phyloP scores from a whole-genome alignment of 2,113 vertebrate genomes.

The Dryoscopus gambensis region DNA sequence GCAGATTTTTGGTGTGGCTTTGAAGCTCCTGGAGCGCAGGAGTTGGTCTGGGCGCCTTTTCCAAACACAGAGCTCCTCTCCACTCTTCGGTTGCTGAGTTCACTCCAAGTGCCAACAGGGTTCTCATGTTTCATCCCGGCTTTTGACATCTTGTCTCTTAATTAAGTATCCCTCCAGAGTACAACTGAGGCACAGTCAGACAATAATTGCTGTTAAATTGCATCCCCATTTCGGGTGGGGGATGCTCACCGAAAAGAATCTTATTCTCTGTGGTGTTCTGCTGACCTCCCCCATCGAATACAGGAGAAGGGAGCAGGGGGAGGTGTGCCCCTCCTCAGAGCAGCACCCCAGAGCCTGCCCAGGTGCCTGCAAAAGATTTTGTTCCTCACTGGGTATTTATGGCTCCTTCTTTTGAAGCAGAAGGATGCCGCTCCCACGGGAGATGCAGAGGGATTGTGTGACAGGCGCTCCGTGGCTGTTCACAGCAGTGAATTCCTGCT shows the following conservation, averaged over 20 bases:
- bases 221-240: not conserved
- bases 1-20: not conserved
- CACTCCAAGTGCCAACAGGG: too few relatives aligned
- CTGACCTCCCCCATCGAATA: not conserved
- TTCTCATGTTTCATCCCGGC: too few relatives aligned
- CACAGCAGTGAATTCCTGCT: not conserved
- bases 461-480: not conserved
- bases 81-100: too few relatives aligned
- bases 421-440: not conserved
- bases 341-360: not conserved
- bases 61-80: too few relatives aligned
- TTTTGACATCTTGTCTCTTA: too few relatives aligned
- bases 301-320: not conserved
- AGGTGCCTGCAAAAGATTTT: not conserved
- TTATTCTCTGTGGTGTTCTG: not conserved
- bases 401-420: not conserved
- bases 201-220: not conserved
- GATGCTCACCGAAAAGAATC: not conserved
- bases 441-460: not conserved
- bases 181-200: not conserved
- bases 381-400: not conserved
- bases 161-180: not conserved
- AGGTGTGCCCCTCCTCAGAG: not conserved
- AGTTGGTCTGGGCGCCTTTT: not conserved
- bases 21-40: not conserved